Evolutionary conservation across 2,888 invertebrate genomes (phyloP), one percentile per base, ranked within the genome.

Genomic region (Campoplex nolae): DNA sequence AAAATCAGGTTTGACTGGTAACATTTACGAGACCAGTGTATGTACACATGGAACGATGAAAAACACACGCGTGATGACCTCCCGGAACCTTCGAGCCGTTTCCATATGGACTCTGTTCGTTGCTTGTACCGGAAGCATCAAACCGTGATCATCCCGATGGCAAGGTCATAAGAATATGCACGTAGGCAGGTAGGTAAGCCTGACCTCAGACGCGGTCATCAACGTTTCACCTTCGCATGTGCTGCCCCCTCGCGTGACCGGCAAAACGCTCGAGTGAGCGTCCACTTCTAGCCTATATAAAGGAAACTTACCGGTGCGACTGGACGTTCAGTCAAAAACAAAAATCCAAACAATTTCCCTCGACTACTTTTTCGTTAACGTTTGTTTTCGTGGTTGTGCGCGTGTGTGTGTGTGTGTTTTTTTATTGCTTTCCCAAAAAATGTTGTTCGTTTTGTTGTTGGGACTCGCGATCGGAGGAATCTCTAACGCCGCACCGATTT

Each of bases 401-500:
- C 7, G 54, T 23, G n/a, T 8, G 38, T 38, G n/a, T 8, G 38
- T 38, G 38, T 3, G 6, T 23, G 23, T 23, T 23, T 23, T 23
- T 23, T 23, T 23, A 13, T 42, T 67, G 8, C 13, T 38, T 54
- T 54, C 16, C 16, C 51, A 18, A n/a, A 84, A 70, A 38, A 91
- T 90, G 88, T 88, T 88, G 13, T 23, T 74, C 28, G 62, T 89
- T n/a, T 56, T 91, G 38, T 16, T 91, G 4, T 13, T 92, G 32
- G 54, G 90, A 4, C 18, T 92, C 35, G 79, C 81, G 4, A 28
- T 89, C 8, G 75, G 89, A 32, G 90, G 88, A 73, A 71, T 90
- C 8, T 92, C 89, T 82, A 51, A 74, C 18, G 93, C 92, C 0
- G 90, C 89, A 0, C 94, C 94, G 18, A 92, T 92, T 81, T 91